Base-by-base conservation (phyloP, 1,140 invertebrate genomes). In the Drosophila nigrodunni region DNA sequence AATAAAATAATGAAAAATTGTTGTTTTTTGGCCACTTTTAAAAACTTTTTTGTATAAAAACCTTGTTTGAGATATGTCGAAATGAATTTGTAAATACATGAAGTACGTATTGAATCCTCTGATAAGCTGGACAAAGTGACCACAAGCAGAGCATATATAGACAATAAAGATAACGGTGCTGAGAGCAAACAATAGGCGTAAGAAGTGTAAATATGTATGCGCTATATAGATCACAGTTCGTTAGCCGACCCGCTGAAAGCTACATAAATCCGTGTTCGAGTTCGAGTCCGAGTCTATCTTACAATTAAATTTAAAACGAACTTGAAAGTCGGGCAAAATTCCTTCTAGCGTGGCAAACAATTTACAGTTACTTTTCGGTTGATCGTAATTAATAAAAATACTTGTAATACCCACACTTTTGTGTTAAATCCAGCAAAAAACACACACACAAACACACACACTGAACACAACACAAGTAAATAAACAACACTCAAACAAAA, bases 51-150 rank as follows among this genome's bases (percentile, higher is more conserved):
- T 43, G 0, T 13, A 43, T 7, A 34, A 34, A 13, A 15, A 3
- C 46, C 21, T 15, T 18, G 15, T 21, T 25, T 41, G 18, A 62
- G 34, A 18, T 13, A n/a, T 37, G 13, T 46, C 30, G 34, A 52
- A 54, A 37, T 67, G 34, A 34, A 58, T 34, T 60, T 41, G 66
- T 69, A 60, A 50, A 49, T 37, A 64, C 13, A 21, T 13, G 2
- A 67, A 13, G 55, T 47, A 21, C 18, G 18, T 21, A 21, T 21
- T 21, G 55, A 39, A 68, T 73, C 39, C 64, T 50, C 64, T 73
- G 70, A 73, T 73, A 73, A 73, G 70, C 64, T 21, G 55, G 7
- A 54, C 64, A 44, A 35, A 54, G 21, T 65, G 61, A 70, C 59
- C 60, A 55, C 43, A 54, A 61, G 7, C 35, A 52, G 35, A 35